phyloP scores from a whole-genome alignment of 1,140 invertebrate species.

The Achatina immaculata region DNA sequence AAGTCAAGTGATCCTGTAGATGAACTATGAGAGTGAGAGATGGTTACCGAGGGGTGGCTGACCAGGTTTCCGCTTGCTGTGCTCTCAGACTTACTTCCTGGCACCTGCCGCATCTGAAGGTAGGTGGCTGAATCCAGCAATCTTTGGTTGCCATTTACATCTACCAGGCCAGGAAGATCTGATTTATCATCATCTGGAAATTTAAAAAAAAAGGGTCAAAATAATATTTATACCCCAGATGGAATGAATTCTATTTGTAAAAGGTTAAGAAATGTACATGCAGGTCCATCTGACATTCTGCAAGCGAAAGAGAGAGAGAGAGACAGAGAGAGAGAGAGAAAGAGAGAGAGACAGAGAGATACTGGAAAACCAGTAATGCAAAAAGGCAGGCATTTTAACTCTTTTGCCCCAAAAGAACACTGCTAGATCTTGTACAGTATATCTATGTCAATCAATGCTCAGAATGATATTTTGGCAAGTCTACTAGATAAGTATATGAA shows the following conservation, averaged over 20 bases:
- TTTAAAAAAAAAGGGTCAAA: neutral
- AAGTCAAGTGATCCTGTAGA: neutral
- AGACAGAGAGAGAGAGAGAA: slow-evolving; percentile 7
- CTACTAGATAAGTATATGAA: no score
- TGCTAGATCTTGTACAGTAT: no score
- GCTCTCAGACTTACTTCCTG: neutral
- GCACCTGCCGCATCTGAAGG: slow-evolving; percentile 23
- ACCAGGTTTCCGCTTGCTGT: neutral
- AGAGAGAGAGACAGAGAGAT: slow-evolving; percentile 21
- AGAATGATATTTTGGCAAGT: no score
- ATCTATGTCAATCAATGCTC: no score
- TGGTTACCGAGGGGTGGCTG: neutral
- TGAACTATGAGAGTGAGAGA: neutral
- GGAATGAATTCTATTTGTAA: neutral
- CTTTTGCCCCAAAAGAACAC: no score
- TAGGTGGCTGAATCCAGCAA: neutral
- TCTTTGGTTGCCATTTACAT: slow-evolving; percentile 26
- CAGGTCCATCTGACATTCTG: no score
- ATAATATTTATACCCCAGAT: neutral
- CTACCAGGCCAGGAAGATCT: neutral
- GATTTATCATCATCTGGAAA: slow-evolving; percentile 15
- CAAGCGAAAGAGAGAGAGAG: no score
- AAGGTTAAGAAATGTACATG: no score
- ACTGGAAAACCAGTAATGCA: neutral
- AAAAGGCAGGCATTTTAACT: neutral